These are phyloP conservation scores for Anoplopoma fimbria DNA, from an alignment of 2,113 vertebrate genomes.

Conservation along the genomic window DNA sequence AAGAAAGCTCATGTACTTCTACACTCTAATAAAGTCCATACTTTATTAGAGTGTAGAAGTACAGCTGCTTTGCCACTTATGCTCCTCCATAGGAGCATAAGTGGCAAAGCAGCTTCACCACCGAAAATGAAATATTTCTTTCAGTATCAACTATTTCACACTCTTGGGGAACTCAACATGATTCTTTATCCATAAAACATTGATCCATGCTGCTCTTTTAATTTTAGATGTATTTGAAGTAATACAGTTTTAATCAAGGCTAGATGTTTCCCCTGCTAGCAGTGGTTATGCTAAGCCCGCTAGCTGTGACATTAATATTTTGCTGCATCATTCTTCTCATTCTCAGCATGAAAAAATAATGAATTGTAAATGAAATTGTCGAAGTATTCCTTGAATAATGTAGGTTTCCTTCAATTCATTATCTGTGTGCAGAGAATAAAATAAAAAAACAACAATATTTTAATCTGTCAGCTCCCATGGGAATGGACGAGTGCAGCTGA, in stretches of 20 bases:
- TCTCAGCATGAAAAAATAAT: background rate
- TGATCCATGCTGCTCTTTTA: background rate
- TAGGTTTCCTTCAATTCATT: constrained; percentile 5
- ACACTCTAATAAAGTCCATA: background rate
- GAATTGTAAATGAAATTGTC: background rate
- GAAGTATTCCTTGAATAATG: background rate
- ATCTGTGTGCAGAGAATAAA: background rate
- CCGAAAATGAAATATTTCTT: background rate
- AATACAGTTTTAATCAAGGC: background rate
- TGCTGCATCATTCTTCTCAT: background rate
- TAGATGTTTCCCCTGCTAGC: background rate
- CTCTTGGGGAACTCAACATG: background rate
- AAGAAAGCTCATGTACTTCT: background rate
- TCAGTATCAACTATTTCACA: background rate
- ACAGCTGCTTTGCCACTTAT: no score
- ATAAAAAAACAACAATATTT: constrained; percentile 1
- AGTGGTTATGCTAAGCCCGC: background rate
- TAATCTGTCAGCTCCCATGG: constrained; percentile 16
- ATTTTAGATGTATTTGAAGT: background rate
- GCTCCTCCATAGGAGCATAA: no score
- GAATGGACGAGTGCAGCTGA: background rate
- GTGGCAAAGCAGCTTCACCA: background rate
- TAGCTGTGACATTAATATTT: background rate
- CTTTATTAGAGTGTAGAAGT: no score
- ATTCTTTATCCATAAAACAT: background rate